Conservation (phyloP, 2,888 invertebrate species). For the Drosophila macrospina region DNA sequence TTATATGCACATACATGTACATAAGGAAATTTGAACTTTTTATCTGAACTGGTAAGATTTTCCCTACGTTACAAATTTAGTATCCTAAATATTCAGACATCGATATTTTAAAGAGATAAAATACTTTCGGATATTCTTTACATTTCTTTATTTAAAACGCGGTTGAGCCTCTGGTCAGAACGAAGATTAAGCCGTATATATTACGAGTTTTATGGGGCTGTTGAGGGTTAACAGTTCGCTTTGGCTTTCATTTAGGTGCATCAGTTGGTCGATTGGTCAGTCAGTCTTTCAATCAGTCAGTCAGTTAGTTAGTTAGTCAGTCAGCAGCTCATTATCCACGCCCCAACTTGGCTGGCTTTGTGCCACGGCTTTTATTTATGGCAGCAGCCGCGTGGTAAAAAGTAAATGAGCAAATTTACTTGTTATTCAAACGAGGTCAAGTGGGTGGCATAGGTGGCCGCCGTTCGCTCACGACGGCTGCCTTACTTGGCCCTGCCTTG, state of each 20-base stretch:
- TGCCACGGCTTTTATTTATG: conserved; percentile 55
- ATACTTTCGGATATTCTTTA: not conserved
- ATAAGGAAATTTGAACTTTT: not conserved
- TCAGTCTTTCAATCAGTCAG: conserved; percentile 13
- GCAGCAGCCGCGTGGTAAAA: conserved; percentile 50
- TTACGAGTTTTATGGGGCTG: not conserved
- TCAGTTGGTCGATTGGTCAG: conserved; percentile 18
- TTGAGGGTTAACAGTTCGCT: not conserved
- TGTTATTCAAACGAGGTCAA: conserved; percentile 77
- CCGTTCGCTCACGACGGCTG: conserved; percentile 9
- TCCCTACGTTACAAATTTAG: not conserved
- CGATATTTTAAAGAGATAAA: conserved; percentile 7
- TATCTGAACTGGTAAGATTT: not conserved
- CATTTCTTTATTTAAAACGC: conserved; percentile 5
- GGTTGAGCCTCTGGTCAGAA: not conserved
- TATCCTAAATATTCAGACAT: not conserved
- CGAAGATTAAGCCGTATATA: not conserved
- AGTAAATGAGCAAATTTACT: conserved; percentile 69
- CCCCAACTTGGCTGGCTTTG: conserved; percentile 44
- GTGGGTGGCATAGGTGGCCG: conserved; percentile 55
- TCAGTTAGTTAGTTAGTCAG: conserved; percentile 7
- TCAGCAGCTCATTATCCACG: conserved; percentile 51
- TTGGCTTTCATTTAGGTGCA: conserved; percentile 17
- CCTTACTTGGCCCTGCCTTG: not conserved
- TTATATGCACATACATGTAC: not conserved